These are phyloP conservation scores for Eupeodes latifasciatus DNA, from an alignment of 2,888 invertebrate species.

Conservation along the genomic window DNA sequence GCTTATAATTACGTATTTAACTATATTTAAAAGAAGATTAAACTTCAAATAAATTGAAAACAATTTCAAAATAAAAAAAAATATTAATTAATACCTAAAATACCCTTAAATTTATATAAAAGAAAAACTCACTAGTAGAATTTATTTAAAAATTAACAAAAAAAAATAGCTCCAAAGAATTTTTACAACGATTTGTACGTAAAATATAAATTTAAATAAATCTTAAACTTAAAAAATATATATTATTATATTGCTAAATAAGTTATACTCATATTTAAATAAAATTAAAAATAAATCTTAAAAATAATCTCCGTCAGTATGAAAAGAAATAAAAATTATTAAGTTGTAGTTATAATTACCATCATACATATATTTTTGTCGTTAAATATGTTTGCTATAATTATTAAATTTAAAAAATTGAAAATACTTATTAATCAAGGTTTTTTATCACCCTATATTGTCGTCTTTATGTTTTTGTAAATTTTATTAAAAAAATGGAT, in stretches of 20 bases:
- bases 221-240: constrained; percentile 39
- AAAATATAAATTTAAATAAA: constrained; percentile 44
- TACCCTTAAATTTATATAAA: neutral
- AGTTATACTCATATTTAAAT: constrained; percentile 42
- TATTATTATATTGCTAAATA: constrained; percentile 34
- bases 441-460: neutral
- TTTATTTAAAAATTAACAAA: constrained; percentile 26
- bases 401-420: constrained; percentile 15
- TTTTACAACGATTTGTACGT: constrained; percentile 75
- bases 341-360: constrained; percentile 22
- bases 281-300: constrained; percentile 21
- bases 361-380: constrained; percentile 20
- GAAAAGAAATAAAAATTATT: neutral
- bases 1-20: neutral
- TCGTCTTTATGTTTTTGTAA: constrained; percentile 4
- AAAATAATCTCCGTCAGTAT: constrained; percentile 39
- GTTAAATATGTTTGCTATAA: constrained; percentile 44
- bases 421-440: neutral
- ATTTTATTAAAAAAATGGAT: constrained; percentile 8
- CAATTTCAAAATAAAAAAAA: neutral
- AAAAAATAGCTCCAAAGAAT: constrained; percentile 67
- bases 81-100: neutral
- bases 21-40: constrained; percentile 31
- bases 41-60: constrained; percentile 48
- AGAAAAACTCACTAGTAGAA: constrained; percentile 44